Evolutionary conservation across 2,888 invertebrate species (phyloP).

Genomic region (Monopis laevigella): DNA sequence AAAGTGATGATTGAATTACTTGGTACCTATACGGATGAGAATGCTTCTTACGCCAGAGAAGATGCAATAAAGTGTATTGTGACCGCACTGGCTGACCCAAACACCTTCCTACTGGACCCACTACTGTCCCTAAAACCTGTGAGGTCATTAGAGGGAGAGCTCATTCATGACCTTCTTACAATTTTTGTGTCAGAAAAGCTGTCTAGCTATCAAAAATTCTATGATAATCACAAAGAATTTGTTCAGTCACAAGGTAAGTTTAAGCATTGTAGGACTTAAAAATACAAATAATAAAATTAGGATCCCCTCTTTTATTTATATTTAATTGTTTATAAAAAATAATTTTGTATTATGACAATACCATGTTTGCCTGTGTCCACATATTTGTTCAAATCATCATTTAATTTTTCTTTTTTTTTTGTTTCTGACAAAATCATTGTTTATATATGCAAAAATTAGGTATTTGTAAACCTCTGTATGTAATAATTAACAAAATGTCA

Average conservation of each 20-base stretch:
- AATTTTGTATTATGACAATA: neutral
- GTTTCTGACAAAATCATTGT: too few species aligned
- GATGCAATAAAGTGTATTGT: slow-evolving; percentile 97
- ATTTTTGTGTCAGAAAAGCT: slow-evolving; percentile 96
- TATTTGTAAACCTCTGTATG: too few species aligned
- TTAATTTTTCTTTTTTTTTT: too few species aligned
- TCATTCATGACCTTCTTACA: slow-evolving; percentile 91
- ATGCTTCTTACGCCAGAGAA: slow-evolving; percentile 95
- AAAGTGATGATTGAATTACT: slow-evolving; percentile 97
- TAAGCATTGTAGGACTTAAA: too few species aligned
- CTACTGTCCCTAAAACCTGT: slow-evolving; percentile 94
- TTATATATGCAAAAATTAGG: too few species aligned
- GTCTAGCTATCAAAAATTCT: slow-evolving; percentile 91
- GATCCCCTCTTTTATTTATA: too few species aligned
- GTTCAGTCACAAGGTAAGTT: slow-evolving; percentile 73
- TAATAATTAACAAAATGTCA: too few species aligned
- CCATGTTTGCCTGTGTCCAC: too few species aligned
- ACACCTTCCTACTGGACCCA: slow-evolving; percentile 95
- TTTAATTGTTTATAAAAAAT: too few species aligned
- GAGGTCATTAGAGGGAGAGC: slow-evolving; percentile 91
- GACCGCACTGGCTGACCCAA: slow-evolving; percentile 94
- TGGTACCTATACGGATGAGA: slow-evolving; percentile 96
- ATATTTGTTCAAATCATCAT: too few species aligned
- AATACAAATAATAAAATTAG: too few species aligned
- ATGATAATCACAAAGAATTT: slow-evolving; percentile 91